phyloP scores from a whole-genome alignment of 2,888 invertebrate genomes.

The Thysanoteuthis rhombus region DNA sequence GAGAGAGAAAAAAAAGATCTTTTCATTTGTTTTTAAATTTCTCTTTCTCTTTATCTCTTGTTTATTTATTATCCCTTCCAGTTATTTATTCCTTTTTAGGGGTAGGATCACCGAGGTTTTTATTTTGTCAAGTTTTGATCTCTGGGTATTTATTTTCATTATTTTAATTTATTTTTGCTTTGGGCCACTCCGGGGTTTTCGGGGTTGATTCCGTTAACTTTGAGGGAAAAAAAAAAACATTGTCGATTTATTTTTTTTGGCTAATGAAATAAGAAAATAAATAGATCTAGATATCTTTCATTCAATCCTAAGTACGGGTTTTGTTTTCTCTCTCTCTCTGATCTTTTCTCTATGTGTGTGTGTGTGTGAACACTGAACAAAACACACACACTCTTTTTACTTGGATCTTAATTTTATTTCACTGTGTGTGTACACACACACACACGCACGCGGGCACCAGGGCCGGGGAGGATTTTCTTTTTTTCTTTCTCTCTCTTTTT shows the following conservation, averaged over 20 bases:
- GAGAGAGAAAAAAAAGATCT: background rate
- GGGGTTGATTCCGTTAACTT: too few species aligned
- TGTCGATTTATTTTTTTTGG: background rate
- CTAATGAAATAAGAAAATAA: background rate
- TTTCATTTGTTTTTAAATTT: background rate
- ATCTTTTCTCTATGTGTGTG: background rate
- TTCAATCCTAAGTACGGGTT: background rate
- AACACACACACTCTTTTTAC: background rate
- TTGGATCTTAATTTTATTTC: background rate
- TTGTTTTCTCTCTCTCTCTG: too few species aligned
- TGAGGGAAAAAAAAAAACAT: too few species aligned
- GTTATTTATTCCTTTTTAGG: background rate
- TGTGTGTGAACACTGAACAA: constrained; percentile 12
- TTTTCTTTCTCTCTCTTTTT: background rate
- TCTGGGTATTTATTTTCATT: background rate
- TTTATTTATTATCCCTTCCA: background rate
- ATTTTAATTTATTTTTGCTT: background rate
- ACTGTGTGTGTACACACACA: background rate
- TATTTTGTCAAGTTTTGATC: background rate
- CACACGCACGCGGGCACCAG: background rate
- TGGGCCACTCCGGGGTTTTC: background rate
- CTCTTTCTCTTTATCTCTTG: background rate
- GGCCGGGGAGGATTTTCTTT: background rate
- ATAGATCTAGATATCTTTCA: background rate
- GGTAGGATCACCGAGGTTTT: background rate